phyloP scores from a whole-genome alignment of 2,797 vertebrate species.

The Pipistrellus nathusii region DNA sequence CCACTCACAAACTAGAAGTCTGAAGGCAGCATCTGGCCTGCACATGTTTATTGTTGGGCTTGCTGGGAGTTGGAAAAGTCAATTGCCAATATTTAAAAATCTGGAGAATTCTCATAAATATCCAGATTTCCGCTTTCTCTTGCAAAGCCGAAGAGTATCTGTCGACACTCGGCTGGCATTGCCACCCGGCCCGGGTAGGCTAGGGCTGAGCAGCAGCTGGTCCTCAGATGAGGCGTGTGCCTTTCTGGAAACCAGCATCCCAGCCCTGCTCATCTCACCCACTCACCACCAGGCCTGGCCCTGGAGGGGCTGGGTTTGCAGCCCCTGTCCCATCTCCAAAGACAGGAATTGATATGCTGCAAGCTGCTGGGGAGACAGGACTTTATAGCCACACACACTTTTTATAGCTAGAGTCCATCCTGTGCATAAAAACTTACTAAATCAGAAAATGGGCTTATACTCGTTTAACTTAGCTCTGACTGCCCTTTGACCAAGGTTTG shows the following conservation, averaged over 20 bases:
- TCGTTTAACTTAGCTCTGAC: neutral
- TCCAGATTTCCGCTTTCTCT: constrained; percentile 39
- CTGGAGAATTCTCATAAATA: constrained; percentile 69
- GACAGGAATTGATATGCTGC: neutral
- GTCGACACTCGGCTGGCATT: neutral
- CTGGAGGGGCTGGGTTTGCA: neutral
- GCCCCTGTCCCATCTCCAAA: neutral
- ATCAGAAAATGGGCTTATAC: neutral
- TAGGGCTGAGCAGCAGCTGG: neutral
- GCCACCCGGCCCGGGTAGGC: neutral
- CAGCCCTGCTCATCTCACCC: neutral
- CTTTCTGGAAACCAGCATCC: neutral
- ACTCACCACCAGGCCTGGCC: neutral
- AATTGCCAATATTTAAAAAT: constrained; percentile 68
- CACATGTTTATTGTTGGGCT: constrained; percentile 57
- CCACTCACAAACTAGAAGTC: constrained; percentile 24
- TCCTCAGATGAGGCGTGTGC: neutral
- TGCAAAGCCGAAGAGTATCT: constrained; percentile 36
- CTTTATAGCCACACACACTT: neutral
- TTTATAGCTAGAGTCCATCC: neutral
- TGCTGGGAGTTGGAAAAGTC: neutral
- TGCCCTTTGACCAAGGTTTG: neutral
- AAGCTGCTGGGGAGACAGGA: neutral
- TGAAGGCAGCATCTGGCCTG: constrained; percentile 59
- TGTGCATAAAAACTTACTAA: neutral